A percentile compares a stretch with the other conserved stretches of the same genome.
Evolutionary conservation across 2,888 invertebrate species (phyloP).

Genomic region (Lepidochrysops patricia): DNA sequence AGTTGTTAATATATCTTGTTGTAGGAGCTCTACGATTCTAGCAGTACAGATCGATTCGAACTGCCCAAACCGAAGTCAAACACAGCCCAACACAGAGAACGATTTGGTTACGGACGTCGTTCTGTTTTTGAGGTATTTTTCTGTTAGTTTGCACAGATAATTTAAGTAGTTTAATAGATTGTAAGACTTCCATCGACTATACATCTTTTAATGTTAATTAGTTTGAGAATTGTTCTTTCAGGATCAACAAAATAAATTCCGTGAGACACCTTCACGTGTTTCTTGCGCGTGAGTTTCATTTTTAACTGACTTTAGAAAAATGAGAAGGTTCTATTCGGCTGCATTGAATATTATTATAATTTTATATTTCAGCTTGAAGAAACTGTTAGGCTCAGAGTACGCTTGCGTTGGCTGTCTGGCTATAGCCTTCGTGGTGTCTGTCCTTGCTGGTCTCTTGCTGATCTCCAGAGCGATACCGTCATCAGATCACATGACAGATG

Average conservation of each 20-base stretch:
- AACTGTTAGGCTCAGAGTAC: slow-evolving; percentile 38
- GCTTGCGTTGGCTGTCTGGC: slow-evolving; percentile 37
- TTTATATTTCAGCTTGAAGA: slow-evolving; percentile 35
- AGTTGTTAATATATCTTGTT: too few relatives aligned
- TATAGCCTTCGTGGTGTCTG: slow-evolving; percentile 34
- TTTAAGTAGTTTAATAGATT: too few relatives aligned
- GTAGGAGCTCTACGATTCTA: slow-evolving; percentile 37
- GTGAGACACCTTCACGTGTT: slow-evolving; percentile 41
- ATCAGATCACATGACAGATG: slow-evolving; percentile 3
- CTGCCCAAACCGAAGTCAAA: slow-evolving; percentile 18
- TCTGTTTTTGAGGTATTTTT: slow-evolving; percentile 17
- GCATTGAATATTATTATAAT: too few relatives aligned
- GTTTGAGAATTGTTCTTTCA: background rate
- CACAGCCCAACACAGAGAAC: slow-evolving; percentile 20
- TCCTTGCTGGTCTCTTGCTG: slow-evolving; percentile 33
- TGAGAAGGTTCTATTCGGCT: too few relatives aligned
- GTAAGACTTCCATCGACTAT: too few relatives aligned
- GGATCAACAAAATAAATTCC: slow-evolving; percentile 22
- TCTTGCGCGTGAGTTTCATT: slow-evolving; percentile 48
- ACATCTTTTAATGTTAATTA: too few relatives aligned
- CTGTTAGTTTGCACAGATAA: too few relatives aligned
- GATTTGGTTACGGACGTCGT: slow-evolving; percentile 10
- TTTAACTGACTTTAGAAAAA: too few relatives aligned
- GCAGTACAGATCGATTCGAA: slow-evolving; percentile 32
- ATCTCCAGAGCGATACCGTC: slow-evolving; percentile 34